A percentile compares a stretch with the other conserved stretches of the same genome.
Conservation (phyloP, 2,888 invertebrate species). For the Dryomyza anilis region DNA sequence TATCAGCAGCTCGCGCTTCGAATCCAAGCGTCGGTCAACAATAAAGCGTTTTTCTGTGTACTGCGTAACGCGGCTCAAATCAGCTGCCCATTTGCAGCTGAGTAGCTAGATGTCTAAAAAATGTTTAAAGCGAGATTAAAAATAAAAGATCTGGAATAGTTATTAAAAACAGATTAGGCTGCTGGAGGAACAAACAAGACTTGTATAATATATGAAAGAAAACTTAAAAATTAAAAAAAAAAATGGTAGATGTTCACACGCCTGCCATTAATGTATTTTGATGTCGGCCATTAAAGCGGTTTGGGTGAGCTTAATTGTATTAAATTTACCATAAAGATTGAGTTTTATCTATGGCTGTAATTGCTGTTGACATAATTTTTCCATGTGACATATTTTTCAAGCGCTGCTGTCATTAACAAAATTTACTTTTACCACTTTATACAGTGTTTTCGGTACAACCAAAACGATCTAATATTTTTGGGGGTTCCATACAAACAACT, state of each 20-base stretch:
- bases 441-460: background rate
- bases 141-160: background rate
- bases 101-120: background rate
- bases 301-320: too few species aligned
- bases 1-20: conserved; percentile 32
- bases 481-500: too few species aligned
- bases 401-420: background rate
- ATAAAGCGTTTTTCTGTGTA: background rate
- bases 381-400: background rate
- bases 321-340: background rate
- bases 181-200: too few species aligned
- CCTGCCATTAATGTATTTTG: too few species aligned
- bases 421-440: background rate
- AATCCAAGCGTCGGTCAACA: background rate
- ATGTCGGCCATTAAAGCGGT: too few species aligned
- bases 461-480: too few species aligned
- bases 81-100: background rate
- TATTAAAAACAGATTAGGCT: conserved; percentile 20
- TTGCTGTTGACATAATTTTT: background rate
- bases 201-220: too few species aligned
- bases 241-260: too few species aligned
- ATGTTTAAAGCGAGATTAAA: background rate
- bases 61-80: conserved; percentile 14
- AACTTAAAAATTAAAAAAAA: too few species aligned
- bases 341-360: background rate